Evolutionary conservation across 2,113 vertebrate species (phyloP).

Genomic region (Antechinus stuartii): DNA sequence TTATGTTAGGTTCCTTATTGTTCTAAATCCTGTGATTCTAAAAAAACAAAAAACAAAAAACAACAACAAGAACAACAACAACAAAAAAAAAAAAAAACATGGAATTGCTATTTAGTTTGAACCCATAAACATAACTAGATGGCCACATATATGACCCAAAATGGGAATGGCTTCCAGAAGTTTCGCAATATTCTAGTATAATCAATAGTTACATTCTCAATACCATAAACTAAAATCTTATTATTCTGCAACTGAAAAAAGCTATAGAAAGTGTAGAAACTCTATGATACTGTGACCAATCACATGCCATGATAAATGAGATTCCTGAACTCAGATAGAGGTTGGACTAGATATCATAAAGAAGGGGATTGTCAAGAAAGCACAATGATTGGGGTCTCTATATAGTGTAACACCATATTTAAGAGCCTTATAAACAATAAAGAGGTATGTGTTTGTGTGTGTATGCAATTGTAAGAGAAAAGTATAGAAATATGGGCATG

Average conservation of each 20-base stretch:
- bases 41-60: not conserved
- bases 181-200: not conserved
- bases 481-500: not conserved
- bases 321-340: not conserved
- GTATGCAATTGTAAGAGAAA: not conserved
- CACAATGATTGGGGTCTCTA: not conserved
- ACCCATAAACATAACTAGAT: not conserved
- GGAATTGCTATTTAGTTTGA: not conserved
- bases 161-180: not conserved
- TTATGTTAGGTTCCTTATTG: not conserved
- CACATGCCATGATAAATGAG: not conserved
- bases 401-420: not conserved
- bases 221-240: not conserved
- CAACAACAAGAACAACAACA: too few species aligned
- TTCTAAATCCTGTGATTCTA: not conserved
- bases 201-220: not conserved
- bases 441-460: not conserved
- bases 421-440: not conserved
- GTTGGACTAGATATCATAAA: not conserved
- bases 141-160: not conserved
- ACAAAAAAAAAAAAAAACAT: not conserved
- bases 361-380: not conserved
- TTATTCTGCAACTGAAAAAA: not conserved
- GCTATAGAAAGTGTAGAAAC: not conserved
- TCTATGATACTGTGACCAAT: not conserved